Conservation (phyloP, 2,113 vertebrate genomes). For the cattle (Bos taurus) region ARS-UCD2.0 NC_037331.1:72897501-72898000, state of each 20-base stretch:
- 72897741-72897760: background rate
- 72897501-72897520: background rate
- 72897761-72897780: background rate
- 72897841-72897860: background rate
- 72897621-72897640: background rate
- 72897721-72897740: background rate
- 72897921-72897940: background rate
- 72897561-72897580: background rate
- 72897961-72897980: background rate
- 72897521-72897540: background rate
- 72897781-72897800: background rate
- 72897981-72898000: background rate
- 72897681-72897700: background rate
- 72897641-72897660: background rate
- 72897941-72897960: background rate
- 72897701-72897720: background rate
- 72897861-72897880: background rate
- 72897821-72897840: fast-evolving
- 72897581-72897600: background rate
- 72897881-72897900: background rate
- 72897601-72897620: background rate
- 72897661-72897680: background rate
- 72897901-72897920: background rate
- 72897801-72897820: background rate
- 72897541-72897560: background rate